These are phyloP conservation scores for Pteropus alecto DNA, from an alignment of 2,113 vertebrate species.

Conservation along the genomic window DNA sequence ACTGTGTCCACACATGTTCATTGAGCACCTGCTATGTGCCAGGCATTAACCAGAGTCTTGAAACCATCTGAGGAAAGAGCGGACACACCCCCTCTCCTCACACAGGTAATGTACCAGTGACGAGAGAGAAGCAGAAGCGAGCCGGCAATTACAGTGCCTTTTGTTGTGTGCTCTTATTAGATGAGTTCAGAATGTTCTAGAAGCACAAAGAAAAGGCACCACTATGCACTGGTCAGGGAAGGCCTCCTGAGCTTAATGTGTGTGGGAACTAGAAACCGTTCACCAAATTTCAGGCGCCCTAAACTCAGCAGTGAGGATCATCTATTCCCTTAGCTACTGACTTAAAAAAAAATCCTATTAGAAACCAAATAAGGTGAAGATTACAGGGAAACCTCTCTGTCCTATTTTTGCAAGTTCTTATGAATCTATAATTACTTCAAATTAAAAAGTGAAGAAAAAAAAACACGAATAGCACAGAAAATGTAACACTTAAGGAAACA, in stretches of 20 bases:
- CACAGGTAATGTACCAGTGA: fast-evolving
- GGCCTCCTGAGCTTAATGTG: not conserved
- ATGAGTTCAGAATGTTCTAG: not conserved
- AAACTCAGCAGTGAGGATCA: not conserved
- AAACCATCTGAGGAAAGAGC: not conserved
- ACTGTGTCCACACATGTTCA: not conserved
- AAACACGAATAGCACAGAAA: not conserved
- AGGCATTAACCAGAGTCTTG: not conserved
- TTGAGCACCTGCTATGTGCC: not conserved
- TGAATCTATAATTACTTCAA: not conserved
- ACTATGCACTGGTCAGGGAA: not conserved
- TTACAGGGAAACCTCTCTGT: not conserved
- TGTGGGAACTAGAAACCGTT: not conserved
- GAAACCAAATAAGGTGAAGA: not conserved
- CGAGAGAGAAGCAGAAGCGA: not conserved
- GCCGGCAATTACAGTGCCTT: fast-evolving
- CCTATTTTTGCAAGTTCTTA: not conserved
- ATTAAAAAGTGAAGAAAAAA: not conserved
- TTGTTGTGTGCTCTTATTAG: not conserved
- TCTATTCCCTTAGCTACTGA: not conserved
- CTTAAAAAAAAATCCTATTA: not conserved
- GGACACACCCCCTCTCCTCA: fast-evolving
- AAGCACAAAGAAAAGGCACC: not conserved
- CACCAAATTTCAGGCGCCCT: not conserved
- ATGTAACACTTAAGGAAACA: not conserved